Evolutionary conservation across 2,797 vertebrate genomes (phyloP).

Genomic region (Pitangus sulphuratus): DNA sequence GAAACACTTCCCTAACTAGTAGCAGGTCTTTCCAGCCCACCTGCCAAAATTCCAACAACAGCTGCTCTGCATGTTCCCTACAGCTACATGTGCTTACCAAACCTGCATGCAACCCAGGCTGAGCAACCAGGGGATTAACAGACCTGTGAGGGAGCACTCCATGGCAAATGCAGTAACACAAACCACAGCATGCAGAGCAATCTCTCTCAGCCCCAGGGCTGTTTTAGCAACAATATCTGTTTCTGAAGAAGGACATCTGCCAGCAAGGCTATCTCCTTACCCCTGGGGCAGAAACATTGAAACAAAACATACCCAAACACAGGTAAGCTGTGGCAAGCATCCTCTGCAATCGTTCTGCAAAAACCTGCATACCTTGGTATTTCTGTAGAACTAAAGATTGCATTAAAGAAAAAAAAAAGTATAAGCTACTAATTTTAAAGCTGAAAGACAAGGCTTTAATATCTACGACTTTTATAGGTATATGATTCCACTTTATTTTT

Average conservation of each 20-base stretch:
- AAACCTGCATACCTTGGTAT: background rate
- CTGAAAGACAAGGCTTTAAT: background rate
- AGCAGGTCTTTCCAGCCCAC: background rate
- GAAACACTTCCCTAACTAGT: background rate
- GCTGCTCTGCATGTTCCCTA: background rate
- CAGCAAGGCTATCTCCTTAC: background rate
- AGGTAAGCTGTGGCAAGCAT: background rate
- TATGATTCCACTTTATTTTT: background rate
- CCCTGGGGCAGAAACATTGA: background rate
- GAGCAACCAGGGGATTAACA: background rate
- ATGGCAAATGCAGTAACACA: background rate
- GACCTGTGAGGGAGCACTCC: background rate
- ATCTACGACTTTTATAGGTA: background rate
- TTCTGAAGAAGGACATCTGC: background rate
- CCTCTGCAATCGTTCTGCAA: background rate
- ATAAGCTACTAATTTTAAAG: background rate
- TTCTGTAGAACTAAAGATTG: background rate
- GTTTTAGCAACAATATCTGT: background rate
- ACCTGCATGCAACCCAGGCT: background rate
- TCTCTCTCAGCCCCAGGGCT: background rate
- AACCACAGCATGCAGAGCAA: background rate
- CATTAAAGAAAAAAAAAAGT: background rate
- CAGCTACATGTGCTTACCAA: background rate
- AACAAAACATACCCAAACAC: background rate
- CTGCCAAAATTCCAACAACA: background rate